phyloP scores from a whole-genome alignment of 2,797 vertebrate genomes.

The Notoglanidium macrostoma region DNA sequence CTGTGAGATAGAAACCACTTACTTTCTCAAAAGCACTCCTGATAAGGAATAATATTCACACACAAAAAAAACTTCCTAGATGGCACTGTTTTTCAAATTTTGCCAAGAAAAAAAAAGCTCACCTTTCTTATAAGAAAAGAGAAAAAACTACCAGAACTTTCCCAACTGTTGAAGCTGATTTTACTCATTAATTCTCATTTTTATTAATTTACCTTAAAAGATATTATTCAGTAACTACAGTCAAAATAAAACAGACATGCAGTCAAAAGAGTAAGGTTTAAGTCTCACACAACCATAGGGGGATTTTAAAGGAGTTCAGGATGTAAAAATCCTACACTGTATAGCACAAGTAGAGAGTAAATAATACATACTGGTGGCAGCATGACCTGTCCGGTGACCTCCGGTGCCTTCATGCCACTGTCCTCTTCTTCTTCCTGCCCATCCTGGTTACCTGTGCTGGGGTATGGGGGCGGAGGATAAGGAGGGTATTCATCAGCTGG shows the following conservation, averaged over 20 bases:
- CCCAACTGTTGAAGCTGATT: background rate
- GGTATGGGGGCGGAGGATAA: constrained; percentile 88
- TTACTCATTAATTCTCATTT: background rate
- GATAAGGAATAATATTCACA: background rate
- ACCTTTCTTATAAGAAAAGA: background rate
- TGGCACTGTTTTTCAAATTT: background rate
- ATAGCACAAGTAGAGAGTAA: background rate
- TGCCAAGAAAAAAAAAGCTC: background rate
- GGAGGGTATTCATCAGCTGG: constrained; percentile 86
- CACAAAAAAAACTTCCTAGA: background rate
- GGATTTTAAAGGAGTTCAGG: background rate
- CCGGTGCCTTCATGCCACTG: constrained; percentile 78
- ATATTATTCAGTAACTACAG: background rate
- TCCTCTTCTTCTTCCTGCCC: constrained; percentile 73
- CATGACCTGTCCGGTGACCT: constrained; percentile 84
- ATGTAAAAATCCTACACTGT: background rate
- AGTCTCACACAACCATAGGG: background rate
- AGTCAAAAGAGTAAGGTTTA: background rate
- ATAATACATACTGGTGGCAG: constrained; percentile 80
- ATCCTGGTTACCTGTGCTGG: constrained; percentile 76
- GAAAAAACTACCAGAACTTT: background rate
- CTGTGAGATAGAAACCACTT: background rate
- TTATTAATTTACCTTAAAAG: background rate
- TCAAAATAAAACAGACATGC: background rate
- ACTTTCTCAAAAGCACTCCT: background rate